Conservation (phyloP, 2,888 invertebrate species). For the Lydus trimaculatus region DNA sequence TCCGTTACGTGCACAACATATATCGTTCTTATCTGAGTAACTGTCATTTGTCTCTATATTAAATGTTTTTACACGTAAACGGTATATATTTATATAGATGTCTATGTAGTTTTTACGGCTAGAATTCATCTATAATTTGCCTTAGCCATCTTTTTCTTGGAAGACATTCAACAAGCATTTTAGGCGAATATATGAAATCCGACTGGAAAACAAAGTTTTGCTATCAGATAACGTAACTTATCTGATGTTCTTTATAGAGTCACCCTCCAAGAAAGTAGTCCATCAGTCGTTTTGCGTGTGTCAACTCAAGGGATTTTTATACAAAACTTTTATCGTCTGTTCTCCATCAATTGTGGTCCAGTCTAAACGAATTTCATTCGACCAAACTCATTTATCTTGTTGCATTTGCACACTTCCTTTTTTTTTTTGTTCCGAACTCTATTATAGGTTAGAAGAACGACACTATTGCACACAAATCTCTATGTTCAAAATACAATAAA, state of each 20-base stretch:
- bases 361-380: slow-evolving; percentile 29
- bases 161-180: neutral
- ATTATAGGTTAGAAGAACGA: neutral
- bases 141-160: neutral
- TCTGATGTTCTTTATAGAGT: neutral
- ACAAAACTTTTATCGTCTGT: neutral
- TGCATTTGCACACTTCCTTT: slow-evolving; percentile 21
- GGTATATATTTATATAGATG: too few species aligned
- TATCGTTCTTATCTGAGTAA: slow-evolving; percentile 40
- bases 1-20: slow-evolving; percentile 49
- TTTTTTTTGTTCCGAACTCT: neutral
- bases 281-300: neutral
- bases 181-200: neutral
- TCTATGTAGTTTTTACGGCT: too few species aligned
- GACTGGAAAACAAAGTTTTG: neutral
- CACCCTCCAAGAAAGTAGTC: neutral
- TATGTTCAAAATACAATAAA: neutral
- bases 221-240: neutral
- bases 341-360: slow-evolving; percentile 21
- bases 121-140: slow-evolving; percentile 3
- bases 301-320: neutral
- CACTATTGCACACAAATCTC: neutral
- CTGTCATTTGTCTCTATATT: slow-evolving; percentile 34
- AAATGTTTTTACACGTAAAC: slow-evolving; percentile 1
- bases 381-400: slow-evolving; percentile 29